Evolutionary conservation across 2,797 vertebrate species (phyloP), one percentile per base, ranked within the genome.

Genomic region (Oreortyx pictus): DNA sequence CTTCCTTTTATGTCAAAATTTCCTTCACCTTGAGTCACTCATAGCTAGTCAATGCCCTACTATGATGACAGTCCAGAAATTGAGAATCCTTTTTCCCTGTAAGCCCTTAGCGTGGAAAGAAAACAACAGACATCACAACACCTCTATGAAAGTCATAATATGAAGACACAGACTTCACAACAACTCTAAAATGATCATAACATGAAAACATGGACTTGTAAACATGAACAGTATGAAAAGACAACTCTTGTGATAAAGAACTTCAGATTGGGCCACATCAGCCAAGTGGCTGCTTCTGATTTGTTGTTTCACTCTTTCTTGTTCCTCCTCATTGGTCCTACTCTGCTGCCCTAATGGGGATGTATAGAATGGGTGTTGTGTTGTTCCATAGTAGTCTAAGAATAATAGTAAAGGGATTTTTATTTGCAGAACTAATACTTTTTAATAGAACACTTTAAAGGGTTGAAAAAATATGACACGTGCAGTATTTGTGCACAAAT

Each of bases 51-150:
- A 5, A 27, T 22, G 6, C 8, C 41, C 67, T 67, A 90, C 35
- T 3, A 15, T 0, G 1, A 0, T n/a, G 46, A 52, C 29, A 41
- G 14, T 9, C 14, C 12, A 65, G 44, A 77, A 70, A 54, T 20
- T 15, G 46, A 67, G n/a, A 64, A 74, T 49, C 7, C 11, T 82
- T 90, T 78, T 78, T 43, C 3, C 13, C n/a, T 71, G 20, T 7
- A 33, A 74, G 25, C 14, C 71, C 27, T 41, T n/a, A 15, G 39
- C 14, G 39, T 41, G 39, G 39, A 41, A 41, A 13, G 39, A 41
- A 41, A 41, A 41, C 13, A 41, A 41, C 13, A 13, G 39, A 41
- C 39, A 11, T 39, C 39, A 39, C 13, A 41, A 14, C 39, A 41
- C 39, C 5, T 41, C 39, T 41, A 41, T 41, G 39, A 39, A 13